Base-by-base conservation (phyloP, 2,797 vertebrate species). In the Sebastes vulpes region DNA sequence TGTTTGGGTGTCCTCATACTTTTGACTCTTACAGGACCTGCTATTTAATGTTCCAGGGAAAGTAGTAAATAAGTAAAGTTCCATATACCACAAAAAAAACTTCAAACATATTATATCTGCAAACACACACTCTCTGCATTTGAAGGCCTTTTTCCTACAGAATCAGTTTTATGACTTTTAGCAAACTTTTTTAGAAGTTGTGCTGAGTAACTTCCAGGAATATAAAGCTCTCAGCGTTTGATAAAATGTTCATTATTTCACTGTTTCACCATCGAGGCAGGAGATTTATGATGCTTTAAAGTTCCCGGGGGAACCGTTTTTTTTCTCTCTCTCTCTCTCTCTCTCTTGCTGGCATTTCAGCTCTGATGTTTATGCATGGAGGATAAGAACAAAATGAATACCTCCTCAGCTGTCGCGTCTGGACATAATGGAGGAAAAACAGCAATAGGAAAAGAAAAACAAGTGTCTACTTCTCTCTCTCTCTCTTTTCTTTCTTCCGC, bases 161-260 rank as follows among this genome's bases (percentile, higher is more conserved):
- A 67, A 25, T 72, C 59, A 20, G 1, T 75, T 89, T 82, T 5
- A 59, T 50, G 58, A 69, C 85, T 86, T 78, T 75, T 31, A 29
- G 26, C 58, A 31, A 85, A 85, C 60, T 76, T 84, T 79, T 65
- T 68, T 16, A 23, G 1, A 48, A 67, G 73, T 71, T 32, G 21
- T 65, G 68, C 26, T 8, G 35, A 82, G 53, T 35, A 78, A 63
- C 79, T 71, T 84, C 26, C 63, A 68, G 63, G 64, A 81, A 68
- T 38, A 72, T 79, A 85, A 89, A 89, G 50, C 79, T 79, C 68
- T 65, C 59, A 10, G 66, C n/a, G 20, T 89, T 77, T 86, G 83
- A 88, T 88, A 48, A 90, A 91, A 89, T 58, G 75, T 85, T 86
- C 74, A 82, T 90, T 86, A 85, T 90, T 84, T 78, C 85, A 70